These are phyloP conservation scores for Smithornis capensis DNA, from an alignment of 2,113 vertebrate species.

Conservation along the genomic window DNA sequence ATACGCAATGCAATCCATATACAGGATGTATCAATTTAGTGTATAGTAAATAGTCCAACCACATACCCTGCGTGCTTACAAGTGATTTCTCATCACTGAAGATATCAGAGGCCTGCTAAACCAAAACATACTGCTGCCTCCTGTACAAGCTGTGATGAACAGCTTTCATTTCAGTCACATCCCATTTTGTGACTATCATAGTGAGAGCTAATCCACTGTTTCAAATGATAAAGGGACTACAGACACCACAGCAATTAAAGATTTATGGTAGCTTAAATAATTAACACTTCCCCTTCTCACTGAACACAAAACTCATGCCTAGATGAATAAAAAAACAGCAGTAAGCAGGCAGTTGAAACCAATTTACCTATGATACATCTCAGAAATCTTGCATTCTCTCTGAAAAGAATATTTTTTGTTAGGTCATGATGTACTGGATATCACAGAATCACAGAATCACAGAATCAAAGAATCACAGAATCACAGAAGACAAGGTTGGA, in stretches of 20 bases:
- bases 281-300: conserved; percentile 10
- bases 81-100: neutral
- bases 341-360: neutral
- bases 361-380: neutral
- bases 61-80: neutral
- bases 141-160: neutral
- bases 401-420: neutral
- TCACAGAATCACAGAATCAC: too few species aligned
- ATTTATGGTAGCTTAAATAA: conserved; percentile 36
- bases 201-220: neutral
- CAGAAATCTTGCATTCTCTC: neutral
- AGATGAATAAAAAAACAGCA: conserved; percentile 16
- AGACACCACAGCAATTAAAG: neutral
- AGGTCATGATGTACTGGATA: neutral
- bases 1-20: neutral
- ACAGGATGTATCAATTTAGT: neutral
- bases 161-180: conserved; percentile 3
- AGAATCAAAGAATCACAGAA: too few species aligned
- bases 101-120: neutral
- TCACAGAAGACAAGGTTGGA: too few species aligned
- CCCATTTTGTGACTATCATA: neutral
- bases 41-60: neutral
- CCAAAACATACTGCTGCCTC: neutral
- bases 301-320: conserved; percentile 16
- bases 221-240: neutral